A percentile compares a stretch with the other conserved stretches of the same genome.
Evolutionary conservation across 1,140 invertebrate species (phyloP).

Genomic region (Lysiphlebus fabarum): DNA sequence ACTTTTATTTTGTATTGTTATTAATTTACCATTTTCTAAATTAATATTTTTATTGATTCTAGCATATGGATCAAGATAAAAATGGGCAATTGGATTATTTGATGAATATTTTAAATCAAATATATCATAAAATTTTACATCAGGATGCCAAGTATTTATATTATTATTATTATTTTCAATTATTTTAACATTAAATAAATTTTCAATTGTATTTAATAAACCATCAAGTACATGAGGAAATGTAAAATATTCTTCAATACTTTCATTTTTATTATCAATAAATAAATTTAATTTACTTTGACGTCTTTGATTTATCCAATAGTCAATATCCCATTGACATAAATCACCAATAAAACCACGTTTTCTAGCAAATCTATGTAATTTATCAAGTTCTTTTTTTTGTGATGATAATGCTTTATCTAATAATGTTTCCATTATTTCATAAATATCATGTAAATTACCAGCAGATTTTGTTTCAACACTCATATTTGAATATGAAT

Average conservation of each 20-base stretch:
- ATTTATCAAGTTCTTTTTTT: slow-evolving; percentile 67
- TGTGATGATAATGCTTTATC: slow-evolving; percentile 68
- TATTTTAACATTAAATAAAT: slow-evolving; percentile 81
- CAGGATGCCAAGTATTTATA: slow-evolving; percentile 75
- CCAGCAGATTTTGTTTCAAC: slow-evolving; percentile 95
- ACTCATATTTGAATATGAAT: slow-evolving; percentile 77
- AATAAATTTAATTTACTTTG: slow-evolving; percentile 57
- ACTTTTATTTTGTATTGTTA: slow-evolving; percentile 68
- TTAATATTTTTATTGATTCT: slow-evolving; percentile 63
- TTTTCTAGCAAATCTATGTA: slow-evolving; percentile 74
- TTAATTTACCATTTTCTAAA: slow-evolving; percentile 62
- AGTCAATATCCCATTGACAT: slow-evolving; percentile 81
- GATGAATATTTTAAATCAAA: slow-evolving; percentile 65
- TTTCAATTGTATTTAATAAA: slow-evolving; percentile 71
- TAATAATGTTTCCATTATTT: slow-evolving; percentile 68
- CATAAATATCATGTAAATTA: slow-evolving; percentile 72
- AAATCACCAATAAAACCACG: slow-evolving; percentile 70
- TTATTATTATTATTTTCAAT: slow-evolving; percentile 58
- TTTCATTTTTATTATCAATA: slow-evolving; percentile 62
- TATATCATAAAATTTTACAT: slow-evolving; percentile 81
- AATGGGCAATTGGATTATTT: slow-evolving; percentile 67
- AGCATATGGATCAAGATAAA: slow-evolving; percentile 80
- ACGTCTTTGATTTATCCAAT: slow-evolving; percentile 75
- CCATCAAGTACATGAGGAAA: slow-evolving; percentile 72
- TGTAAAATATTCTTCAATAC: slow-evolving; percentile 80